A percentile compares a stretch with the other conserved stretches of the same genome.
phyloP scores from a whole-genome alignment of 1,140 invertebrate species.

The Calephelis nemesis region DNA sequence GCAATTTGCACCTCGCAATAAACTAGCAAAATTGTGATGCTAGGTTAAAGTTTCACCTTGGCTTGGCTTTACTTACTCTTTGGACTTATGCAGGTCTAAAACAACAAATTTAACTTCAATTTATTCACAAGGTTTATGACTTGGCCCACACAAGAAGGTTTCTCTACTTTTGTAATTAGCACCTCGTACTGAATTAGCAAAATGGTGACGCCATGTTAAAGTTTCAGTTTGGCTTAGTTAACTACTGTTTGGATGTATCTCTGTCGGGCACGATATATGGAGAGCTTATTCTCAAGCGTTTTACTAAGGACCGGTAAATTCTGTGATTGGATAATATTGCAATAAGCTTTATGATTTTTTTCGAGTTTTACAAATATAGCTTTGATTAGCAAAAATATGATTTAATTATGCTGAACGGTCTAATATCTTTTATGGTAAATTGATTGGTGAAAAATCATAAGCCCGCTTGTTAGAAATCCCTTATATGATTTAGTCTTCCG shows the following conservation, averaged over 20 bases:
- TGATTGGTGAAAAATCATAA: no score
- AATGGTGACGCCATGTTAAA: conserved; percentile 13
- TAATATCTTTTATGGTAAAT: no score
- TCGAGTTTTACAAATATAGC: no score
- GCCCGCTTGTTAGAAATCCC: no score
- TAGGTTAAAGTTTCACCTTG: neutral
- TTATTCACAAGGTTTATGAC: neutral
- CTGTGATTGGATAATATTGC: neutral
- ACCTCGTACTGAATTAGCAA: conserved; percentile 18
- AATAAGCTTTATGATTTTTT: no score
- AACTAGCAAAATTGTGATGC: neutral
- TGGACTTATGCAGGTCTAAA: neutral
- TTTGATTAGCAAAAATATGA: no score
- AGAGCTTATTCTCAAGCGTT: neutral
- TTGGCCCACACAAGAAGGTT: conserved; percentile 1
- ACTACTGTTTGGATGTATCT: conserved; percentile 11
- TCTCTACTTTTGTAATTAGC: conserved; percentile 16
- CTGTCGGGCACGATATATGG: neutral
- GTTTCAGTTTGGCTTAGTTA: conserved; percentile 10
- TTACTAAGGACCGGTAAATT: neutral
- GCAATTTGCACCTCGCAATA: no score
- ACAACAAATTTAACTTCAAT: neutral
- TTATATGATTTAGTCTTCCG: no score
- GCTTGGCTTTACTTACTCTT: neutral
- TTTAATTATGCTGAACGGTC: no score